Base-by-base conservation (phyloP, 2,113 vertebrate genomes). In the Chaetura pelagica region DNA sequence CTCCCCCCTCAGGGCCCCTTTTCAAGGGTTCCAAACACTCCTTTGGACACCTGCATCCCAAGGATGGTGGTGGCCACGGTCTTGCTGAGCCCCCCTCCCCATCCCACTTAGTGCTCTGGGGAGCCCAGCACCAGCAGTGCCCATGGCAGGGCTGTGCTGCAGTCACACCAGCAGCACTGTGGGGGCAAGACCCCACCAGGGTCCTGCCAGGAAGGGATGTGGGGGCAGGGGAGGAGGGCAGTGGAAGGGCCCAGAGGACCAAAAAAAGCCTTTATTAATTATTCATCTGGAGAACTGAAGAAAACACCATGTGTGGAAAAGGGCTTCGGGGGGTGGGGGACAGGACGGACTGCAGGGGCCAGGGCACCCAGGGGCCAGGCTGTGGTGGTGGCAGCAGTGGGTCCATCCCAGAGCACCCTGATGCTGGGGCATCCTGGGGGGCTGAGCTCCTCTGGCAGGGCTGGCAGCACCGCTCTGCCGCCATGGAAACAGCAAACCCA, bases 241-340 rank as follows among this genome's bases (percentile, higher is more conserved):
- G 42, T 3, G 2, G 80, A 95, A 94, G 27, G 74, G 76, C 92
- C 69, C 15, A 4, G 58, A 82, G 89, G 94, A 93, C 96, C 96
- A 93, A 96, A 96, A 96, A 96, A 95, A 96, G 54, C 89, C 40
- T 92, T 46, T n/a, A 96, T 97, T 92, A 96, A 97, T 96, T 95
- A 97, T 97, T 96, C 91, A 96, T 97, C 84, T 5, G 16, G 87
- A 93, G 96, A 94, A 96, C 67, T 93, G 96, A 73, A 95, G 90
- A 97, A 96, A 96, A 94, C 89, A 90, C 79, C 94, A 72, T 92
- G 72, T n/a, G 57, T 91, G 85, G 84, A 67, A 89, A 87, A 93
- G 61, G 89, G 89, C 90, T 85, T 85, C 59, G 16, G 83, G 40
- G 73, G 51, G 24, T 26, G 10, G 11, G 23, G 23, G 51, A 30